Conservation (phyloP, 1,140 invertebrate genomes). For the Phenacoccus solenopsis region DNA sequence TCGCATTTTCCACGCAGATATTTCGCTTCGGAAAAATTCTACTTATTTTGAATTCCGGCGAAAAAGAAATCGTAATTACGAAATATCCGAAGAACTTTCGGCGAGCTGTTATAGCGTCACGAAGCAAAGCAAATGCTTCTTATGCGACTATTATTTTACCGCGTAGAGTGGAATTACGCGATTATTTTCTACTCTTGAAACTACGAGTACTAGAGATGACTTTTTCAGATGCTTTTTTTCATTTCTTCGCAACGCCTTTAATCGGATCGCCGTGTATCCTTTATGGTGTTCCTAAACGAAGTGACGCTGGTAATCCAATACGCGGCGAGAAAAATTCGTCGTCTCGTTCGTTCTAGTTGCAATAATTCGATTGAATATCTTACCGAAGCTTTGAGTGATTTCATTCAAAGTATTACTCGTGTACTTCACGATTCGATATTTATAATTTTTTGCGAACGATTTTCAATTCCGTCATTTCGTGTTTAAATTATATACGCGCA, state of each 20-base stretch:
- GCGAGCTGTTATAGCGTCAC: no score
- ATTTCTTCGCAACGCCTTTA: neutral
- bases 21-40: no score
- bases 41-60: no score
- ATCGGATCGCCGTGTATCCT: conserved; percentile 5
- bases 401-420: neutral
- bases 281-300: neutral
- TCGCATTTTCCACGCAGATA: no score
- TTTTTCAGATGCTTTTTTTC: neutral
- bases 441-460: neutral
- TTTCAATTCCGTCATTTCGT: neutral
- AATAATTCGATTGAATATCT: conserved; percentile 9
- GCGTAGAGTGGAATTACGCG: neutral
- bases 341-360: conserved; percentile 1
- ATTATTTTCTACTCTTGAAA: neutral
- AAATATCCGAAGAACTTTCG: no score
- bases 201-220: neutral
- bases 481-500: neutral
- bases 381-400: neutral
- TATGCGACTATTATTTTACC: neutral
- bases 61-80: no score
- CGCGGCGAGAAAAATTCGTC: neutral
- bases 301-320: neutral
- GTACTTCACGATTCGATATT: neutral
- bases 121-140: no score